phyloP scores from a whole-genome alignment of 2,113 vertebrate species.

The Romanogobio albipinnatus region DNA sequence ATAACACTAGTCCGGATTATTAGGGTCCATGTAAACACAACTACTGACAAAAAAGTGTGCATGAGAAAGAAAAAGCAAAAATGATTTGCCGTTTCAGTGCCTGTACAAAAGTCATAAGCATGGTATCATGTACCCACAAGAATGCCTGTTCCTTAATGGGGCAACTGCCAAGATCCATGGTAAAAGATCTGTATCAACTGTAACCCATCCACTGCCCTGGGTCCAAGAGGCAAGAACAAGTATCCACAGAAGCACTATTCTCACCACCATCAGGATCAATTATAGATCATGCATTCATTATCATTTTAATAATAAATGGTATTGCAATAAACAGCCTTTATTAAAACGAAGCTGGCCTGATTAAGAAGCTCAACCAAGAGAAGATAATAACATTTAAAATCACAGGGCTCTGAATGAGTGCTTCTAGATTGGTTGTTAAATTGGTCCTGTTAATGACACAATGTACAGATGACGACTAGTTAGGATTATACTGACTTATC shows the following conservation, averaged over 20 bases:
- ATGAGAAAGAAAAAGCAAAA: background rate
- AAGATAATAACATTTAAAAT: background rate
- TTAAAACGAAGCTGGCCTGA: background rate
- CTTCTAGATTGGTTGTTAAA: background rate
- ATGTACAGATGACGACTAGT: background rate
- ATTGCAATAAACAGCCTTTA: constrained; percentile 18
- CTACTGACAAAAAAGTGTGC: background rate
- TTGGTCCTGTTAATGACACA: background rate
- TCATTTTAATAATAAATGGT: background rate
- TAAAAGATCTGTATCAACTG: constrained; percentile 30
- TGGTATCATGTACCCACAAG: background rate
- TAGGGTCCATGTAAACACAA: too few species aligned
- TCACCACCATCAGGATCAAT: constrained; percentile 29
- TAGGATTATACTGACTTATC: constrained; percentile 90
- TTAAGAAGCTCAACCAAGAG: constrained; percentile 3
- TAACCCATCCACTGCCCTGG: constrained; percentile 26
- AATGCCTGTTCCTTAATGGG: background rate
- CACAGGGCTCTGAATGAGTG: background rate
- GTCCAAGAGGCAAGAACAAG: constrained; percentile 27
- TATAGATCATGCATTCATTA: constrained; percentile 38
- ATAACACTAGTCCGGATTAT: too few species aligned
- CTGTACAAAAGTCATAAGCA: background rate
- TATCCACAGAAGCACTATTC: constrained; percentile 26
- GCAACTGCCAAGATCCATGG: constrained; percentile 15
- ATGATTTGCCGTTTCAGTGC: background rate